These are phyloP conservation scores for Entomobrya proxima DNA, from an alignment of 2,888 invertebrate genomes.

Conservation along the genomic window DNA sequence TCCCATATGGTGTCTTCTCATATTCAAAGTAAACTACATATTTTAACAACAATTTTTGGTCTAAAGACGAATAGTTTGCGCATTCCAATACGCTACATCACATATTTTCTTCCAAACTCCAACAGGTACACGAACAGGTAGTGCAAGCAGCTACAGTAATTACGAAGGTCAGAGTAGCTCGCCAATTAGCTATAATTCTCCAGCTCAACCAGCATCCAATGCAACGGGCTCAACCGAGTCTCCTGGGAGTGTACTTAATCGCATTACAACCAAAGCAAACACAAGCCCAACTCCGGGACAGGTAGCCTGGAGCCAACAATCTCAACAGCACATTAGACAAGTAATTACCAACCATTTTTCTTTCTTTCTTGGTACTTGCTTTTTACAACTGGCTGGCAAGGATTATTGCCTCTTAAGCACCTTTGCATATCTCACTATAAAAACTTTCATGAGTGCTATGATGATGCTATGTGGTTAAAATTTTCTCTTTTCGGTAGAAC, in stretches of 20 bases:
- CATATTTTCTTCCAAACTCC: neutral
- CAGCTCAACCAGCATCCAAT: conserved; percentile 82
- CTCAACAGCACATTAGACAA: conserved; percentile 79
- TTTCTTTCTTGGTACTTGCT: conserved; percentile 1
- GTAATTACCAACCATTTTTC: conserved; percentile 76
- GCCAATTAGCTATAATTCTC: conserved; percentile 81
- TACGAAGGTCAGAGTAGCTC: conserved; percentile 87
- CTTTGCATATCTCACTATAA: neutral
- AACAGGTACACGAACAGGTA: conserved; percentile 81
- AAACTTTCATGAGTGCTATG: neutral
- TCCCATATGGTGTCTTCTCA: conserved; percentile 76
- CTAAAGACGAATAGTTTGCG: neutral
- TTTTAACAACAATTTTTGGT: neutral
- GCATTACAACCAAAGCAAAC: conserved; percentile 83
- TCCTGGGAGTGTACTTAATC: conserved; percentile 80
- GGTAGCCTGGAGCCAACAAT: conserved; percentile 80
- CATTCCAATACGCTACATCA: neutral
- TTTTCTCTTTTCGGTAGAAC: neutral
- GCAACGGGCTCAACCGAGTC: conserved; percentile 77
- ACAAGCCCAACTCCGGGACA: conserved; percentile 86
- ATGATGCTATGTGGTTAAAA: neutral
- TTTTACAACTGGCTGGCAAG: conserved; percentile 10
- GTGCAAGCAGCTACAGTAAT: conserved; percentile 83
- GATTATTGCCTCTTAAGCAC: conserved; percentile 14
- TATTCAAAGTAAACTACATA: conserved; percentile 76